These are phyloP conservation scores for Pelodytes ibericus DNA, from an alignment of 2,797 vertebrate genomes.

Conservation along the genomic window DNA sequence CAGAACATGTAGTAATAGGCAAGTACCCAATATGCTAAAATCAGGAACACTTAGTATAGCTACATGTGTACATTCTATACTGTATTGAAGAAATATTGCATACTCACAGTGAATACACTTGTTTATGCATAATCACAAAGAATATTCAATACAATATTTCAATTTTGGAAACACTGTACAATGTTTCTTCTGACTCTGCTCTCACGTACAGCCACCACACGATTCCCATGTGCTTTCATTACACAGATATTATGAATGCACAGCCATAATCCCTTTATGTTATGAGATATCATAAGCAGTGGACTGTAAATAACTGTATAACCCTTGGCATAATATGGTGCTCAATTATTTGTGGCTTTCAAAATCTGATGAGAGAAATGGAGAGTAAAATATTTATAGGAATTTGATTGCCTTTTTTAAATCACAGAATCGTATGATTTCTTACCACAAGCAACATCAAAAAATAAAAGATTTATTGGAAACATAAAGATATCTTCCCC, in stretches of 20 bases:
- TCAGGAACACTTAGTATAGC: too few species aligned
- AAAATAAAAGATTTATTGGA: constrained; percentile 47
- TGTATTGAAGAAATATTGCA: too few species aligned
- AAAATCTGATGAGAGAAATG: constrained; percentile 40
- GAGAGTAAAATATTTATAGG: constrained; percentile 53
- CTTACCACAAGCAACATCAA: constrained; percentile 45
- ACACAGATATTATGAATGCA: constrained; percentile 11
- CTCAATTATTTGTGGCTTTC: constrained; percentile 41
- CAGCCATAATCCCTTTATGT: constrained; percentile 1
- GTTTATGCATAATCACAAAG: too few species aligned
- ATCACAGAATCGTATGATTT: constrained; percentile 49
- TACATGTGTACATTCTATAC: too few species aligned
- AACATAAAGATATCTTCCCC: constrained; percentile 45
- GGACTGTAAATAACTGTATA: constrained; percentile 30
- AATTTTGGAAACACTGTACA: too few species aligned
- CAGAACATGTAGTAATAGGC: too few species aligned
- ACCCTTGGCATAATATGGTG: constrained; percentile 22
- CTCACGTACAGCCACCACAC: too few species aligned
- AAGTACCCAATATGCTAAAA: too few species aligned
- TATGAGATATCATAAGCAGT: constrained; percentile 10
- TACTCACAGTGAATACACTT: too few species aligned
- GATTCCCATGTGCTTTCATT: too few species aligned
- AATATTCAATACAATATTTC: too few species aligned
- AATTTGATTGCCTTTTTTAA: constrained; percentile 52
- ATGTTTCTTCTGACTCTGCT: too few species aligned